Base-by-base conservation (phyloP, 2,113 vertebrate species). In the Suricata suricatta region DNA sequence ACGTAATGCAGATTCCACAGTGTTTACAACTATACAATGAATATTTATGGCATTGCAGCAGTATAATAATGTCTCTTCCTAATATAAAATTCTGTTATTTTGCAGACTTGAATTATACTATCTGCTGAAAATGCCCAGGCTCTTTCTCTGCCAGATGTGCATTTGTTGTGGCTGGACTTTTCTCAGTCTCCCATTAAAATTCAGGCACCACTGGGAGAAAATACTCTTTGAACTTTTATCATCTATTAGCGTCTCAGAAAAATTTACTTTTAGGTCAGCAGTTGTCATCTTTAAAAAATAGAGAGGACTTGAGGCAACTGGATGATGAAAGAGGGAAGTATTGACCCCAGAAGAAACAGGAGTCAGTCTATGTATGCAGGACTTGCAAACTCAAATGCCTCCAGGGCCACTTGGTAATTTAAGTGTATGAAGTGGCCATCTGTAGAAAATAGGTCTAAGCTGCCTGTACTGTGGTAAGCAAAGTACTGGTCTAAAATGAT, bases 131-230 rank as follows among this genome's bases (percentile, higher is more conserved):
- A 57, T 80, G 54, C 54, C 31, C 31, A 13, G 35, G 5, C 3
- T 29, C 33, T 69, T 88, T 84, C 33, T 68, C 47, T 81, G 38
- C 52, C 60, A 89, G 41, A 80, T 84, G 63, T 87, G 16, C 14
- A 76, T 84, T 92, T 66, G 11, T 50, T 69, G 83, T 93, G 63
- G 85, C 87, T 41, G 13, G 47, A 13, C 44, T 54, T 85, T 41
- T 89, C 12, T 63, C 60, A 68, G 52, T 96, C 81, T 96, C 84
- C 52, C 15, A 29, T 93, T 74, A 96, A 93, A 96, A 77, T 68
- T 35, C 88, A 83, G 33, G 12, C 31, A 54, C 50, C 44, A n/a
- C 57, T 88, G 35, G 44, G 38, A 91, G 64, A 79, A 91, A 76
- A 82, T 68, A 57, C 8, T 6, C 44, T 15, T 80, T 52, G 82